Evolutionary conservation across 2,888 invertebrate species (phyloP).

Genomic region (Volucella bombylans): DNA sequence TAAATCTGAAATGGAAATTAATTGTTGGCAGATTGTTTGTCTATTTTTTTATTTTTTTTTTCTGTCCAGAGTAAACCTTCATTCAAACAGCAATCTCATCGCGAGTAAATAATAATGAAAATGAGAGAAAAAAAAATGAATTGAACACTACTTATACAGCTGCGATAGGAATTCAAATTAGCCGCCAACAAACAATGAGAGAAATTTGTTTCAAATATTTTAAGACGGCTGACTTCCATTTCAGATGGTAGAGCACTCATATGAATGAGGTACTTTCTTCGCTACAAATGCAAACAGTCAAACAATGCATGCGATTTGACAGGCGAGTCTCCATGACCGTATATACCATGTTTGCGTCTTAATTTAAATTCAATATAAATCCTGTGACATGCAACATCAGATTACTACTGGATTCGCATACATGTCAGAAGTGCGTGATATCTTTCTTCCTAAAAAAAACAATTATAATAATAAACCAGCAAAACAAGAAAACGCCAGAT

Average conservation of each 20-base stretch:
- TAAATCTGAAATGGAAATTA: slow-evolving; percentile 74
- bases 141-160: too few species aligned
- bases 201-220: slow-evolving; percentile 60
- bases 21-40: slow-evolving; percentile 72
- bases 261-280: slow-evolving; percentile 61
- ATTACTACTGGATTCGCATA: slow-evolving; percentile 28
- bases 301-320: slow-evolving; percentile 73
- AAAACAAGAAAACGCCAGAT: slow-evolving; percentile 25
- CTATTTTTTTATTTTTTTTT: slow-evolving; percentile 24
- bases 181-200: slow-evolving; percentile 58
- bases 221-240: slow-evolving; percentile 31
- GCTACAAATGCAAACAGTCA: slow-evolving; percentile 54
- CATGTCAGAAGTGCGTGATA: slow-evolving; percentile 53
- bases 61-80: slow-evolving; percentile 55
- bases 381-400: slow-evolving; percentile 65
- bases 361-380: slow-evolving; percentile 63
- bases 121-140: too few species aligned
- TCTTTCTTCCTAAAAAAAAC: slow-evolving; percentile 1
- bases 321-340: slow-evolving; percentile 53
- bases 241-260: slow-evolving; percentile 55
- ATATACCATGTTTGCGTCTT: slow-evolving; percentile 60
- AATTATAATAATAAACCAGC: neutral
- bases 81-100: slow-evolving; percentile 53
- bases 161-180: slow-evolving; percentile 55
- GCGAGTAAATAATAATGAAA: slow-evolving; percentile 31